A percentile compares a stretch with the other conserved stretches of the same genome.
Evolutionary conservation across 2,797 vertebrate species (phyloP).

Genomic region (Diceros bicornis): DNA sequence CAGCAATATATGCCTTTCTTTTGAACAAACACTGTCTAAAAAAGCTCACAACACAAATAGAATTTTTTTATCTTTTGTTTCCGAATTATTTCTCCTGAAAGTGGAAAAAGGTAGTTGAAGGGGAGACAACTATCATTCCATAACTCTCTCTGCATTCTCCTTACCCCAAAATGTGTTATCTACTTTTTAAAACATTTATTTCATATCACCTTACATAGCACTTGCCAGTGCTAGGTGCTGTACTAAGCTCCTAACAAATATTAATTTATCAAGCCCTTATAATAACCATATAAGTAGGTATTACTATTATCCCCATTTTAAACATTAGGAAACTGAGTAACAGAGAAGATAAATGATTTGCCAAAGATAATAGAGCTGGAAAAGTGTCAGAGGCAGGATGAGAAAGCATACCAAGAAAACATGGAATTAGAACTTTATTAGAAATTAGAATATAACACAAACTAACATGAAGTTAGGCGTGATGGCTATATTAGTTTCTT

Average conservation of each 20-base stretch:
- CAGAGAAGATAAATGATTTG: neutral
- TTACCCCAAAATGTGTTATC: neutral
- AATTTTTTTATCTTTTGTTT: neutral
- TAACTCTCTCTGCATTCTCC: neutral
- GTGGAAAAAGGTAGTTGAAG: neutral
- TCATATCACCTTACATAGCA: neutral
- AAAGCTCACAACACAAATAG: neutral
- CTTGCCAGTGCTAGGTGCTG: neutral
- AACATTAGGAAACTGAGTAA: neutral
- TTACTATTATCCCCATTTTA: neutral
- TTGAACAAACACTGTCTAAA: neutral
- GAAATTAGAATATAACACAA: constrained; percentile 22
- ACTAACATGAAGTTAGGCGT: neutral
- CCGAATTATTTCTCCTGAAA: neutral
- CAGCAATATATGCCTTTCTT: neutral
- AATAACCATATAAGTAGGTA: neutral
- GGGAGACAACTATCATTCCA: neutral
- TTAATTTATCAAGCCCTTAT: neutral
- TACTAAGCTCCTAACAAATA: neutral
- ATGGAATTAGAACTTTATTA: neutral
- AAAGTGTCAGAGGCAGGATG: neutral
- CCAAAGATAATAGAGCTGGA: neutral
- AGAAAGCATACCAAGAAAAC: neutral
- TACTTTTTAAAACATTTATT: neutral
- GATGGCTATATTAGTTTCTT: neutral